Base-by-base conservation (phyloP, 2,888 invertebrate species). In the Timandra comae region DNA sequence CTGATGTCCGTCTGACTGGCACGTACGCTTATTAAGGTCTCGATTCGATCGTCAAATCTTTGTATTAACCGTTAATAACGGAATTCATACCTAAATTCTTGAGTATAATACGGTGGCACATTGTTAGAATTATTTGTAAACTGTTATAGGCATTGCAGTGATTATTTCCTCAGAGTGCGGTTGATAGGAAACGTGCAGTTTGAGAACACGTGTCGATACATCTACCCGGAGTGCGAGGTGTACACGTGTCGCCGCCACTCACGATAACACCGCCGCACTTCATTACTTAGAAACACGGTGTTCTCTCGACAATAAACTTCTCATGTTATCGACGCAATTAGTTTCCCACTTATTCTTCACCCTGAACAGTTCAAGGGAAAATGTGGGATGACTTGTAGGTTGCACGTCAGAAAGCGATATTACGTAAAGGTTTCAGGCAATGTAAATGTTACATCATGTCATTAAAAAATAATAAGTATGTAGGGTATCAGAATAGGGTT, bases 1-100 rank as follows among this genome's bases (percentile, higher is more conserved):
- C 59, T 46, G 50, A 45, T 59, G 57, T 62, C 56, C 58, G 54
- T 51, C 56, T 56, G 57, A 57, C 60, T 54, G 63, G 64, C 69
- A 64, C 64, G 68, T 68, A 64, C 63, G 60, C 64, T 73, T 78
- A 79, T 75, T 77, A 75, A 74, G 71, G 71, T 67, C 65, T 72
- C 52, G 54, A 55, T 65, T 61, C 52, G 52, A 54, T 67, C 63
- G 56, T 60, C 64, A 58, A 59, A 60, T 63, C 56, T 58, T 50
- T 43, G 40, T 47, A 40, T 38, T 47, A 59, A 70, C 64, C 65
- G 70, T 63, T 63, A 63, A 42, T 59, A 68, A 67, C 66, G 64
- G 64, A 45, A 37, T 59, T 30, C 38, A 36, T 46, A 30, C 30
- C 41, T 44, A 43, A 36, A 35, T 30, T 36, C 27, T 38, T 10